phyloP scores from a whole-genome alignment of 2,888 invertebrate genomes.

The Drosophila anomelani region DNA sequence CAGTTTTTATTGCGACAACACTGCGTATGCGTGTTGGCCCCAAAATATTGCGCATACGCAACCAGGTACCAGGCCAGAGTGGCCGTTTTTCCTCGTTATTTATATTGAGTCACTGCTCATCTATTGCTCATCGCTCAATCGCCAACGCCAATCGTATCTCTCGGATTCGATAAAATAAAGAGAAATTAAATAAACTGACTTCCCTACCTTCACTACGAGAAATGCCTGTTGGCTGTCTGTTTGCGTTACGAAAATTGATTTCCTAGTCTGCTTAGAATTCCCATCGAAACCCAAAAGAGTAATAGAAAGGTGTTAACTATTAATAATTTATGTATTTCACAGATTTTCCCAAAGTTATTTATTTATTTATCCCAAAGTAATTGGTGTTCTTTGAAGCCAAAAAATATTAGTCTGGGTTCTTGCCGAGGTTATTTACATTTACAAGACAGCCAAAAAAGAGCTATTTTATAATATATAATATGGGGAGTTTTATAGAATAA shows the following conservation, averaged over 20 bases:
- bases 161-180: neutral
- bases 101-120: conserved; percentile 1
- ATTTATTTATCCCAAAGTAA: no score
- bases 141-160: conserved; percentile 26
- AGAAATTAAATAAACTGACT: neutral
- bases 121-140: neutral
- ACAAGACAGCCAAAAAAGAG: no score
- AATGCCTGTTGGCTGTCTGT: no score
- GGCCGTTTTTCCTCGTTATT: neutral
- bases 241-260: neutral
- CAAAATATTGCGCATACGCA: conserved; percentile 69
- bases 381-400: no score
- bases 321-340: neutral
- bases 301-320: neutral
- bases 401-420: neutral
- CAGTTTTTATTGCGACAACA: conserved; percentile 24
- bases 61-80: conserved; percentile 7
- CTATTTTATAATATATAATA: neutral
- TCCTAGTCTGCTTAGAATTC: neutral
- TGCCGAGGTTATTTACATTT: no score
- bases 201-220: no score
- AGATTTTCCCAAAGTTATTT: neutral
- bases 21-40: conserved; percentile 72
- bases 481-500: neutral
- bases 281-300: neutral